These are phyloP conservation scores for Girardinus metallicus DNA, from an alignment of 2,797 vertebrate species.

Conservation along the genomic window DNA sequence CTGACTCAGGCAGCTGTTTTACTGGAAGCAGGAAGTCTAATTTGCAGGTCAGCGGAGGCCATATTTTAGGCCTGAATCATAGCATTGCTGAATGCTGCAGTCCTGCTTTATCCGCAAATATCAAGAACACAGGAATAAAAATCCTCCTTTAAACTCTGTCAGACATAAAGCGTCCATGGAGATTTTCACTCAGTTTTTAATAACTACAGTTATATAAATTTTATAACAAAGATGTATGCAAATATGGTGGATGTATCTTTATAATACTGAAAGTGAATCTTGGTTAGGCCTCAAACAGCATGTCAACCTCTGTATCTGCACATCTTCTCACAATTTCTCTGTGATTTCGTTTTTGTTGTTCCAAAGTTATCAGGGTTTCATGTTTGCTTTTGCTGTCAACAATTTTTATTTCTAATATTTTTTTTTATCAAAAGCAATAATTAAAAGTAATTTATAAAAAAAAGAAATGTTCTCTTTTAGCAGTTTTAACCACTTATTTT, in stretches of 20 bases:
- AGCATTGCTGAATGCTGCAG: not conserved
- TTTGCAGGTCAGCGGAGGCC: not conserved
- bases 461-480: not conserved
- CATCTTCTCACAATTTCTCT: not conserved
- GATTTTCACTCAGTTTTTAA: not conserved
- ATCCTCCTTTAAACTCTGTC: not conserved
- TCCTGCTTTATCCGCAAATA: not conserved
- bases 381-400: not conserved
- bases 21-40: slow-evolving; percentile 14
- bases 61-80: not conserved
- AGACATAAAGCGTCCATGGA: not conserved
- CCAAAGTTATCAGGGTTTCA: not conserved
- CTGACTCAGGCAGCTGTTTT: slow-evolving; percentile 17
- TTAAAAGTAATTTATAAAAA: not conserved
- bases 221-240: not conserved
- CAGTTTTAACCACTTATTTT: too few species aligned
- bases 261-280: not conserved
- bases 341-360: too few species aligned
- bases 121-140: not conserved
- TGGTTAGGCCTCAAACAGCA: not conserved
- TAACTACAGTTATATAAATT: not conserved
- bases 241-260: not conserved
- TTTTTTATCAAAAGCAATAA: not conserved
- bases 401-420: not conserved
- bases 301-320: not conserved